phyloP scores from a whole-genome alignment of 53 echinoderm and acorn worm genomes.

The Henricia sp. region DNA sequence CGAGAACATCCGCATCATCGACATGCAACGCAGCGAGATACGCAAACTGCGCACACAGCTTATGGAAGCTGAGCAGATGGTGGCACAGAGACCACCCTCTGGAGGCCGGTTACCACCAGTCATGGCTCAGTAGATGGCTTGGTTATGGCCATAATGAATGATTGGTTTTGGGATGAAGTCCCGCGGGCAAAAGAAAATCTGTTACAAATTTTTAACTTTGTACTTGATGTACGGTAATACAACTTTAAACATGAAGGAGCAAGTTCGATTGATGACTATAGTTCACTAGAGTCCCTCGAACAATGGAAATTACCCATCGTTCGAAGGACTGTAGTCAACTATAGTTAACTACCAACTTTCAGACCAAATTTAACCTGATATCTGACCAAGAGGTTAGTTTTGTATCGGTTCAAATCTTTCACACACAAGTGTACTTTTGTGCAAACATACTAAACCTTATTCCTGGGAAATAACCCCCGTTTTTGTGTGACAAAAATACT shows the following conservation, averaged over 20 bases:
- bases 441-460: background rate
- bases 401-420: too few relatives aligned
- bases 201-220: background rate
- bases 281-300: too few relatives aligned
- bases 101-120: constrained; percentile 93
- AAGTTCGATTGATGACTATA: background rate
- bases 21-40: constrained; percentile 91
- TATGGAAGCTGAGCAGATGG: constrained; percentile 75
- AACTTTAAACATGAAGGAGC: background rate
- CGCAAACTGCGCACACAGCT: constrained; percentile 81
- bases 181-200: background rate
- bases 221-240: constrained; percentile 57
- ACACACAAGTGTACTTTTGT: too few relatives aligned
- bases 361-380: too few relatives aligned
- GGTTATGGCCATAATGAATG: background rate
- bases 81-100: constrained; percentile 87
- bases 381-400: too few relatives aligned
- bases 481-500: background rate
- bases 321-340: too few relatives aligned
- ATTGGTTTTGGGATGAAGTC: background rate
- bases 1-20: constrained; percentile 95
- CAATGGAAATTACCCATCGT: too few relatives aligned
- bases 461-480: background rate
- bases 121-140: constrained; percentile 70
- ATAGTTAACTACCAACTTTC: too few relatives aligned